Evolutionary conservation across 2,113 vertebrate genomes (phyloP).

Genomic region (Platycercus adscitus): DNA sequence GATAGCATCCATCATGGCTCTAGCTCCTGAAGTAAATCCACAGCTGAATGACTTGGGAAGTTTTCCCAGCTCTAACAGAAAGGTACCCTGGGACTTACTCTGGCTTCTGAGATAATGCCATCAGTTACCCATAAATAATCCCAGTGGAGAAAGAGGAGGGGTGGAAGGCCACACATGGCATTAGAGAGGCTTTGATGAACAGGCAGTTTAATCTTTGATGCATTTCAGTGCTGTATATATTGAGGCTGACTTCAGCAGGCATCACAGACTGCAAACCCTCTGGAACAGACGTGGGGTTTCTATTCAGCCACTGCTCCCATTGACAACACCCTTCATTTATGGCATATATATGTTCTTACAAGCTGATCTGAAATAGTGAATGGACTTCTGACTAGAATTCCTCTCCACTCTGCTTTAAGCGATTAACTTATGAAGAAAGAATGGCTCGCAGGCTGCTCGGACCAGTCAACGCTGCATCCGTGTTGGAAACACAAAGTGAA

Average conservation of each 20-base stretch:
- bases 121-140: conserved; percentile 67
- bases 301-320: not conserved
- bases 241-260: conserved; percentile 49
- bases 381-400: not conserved
- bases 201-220: conserved; percentile 62
- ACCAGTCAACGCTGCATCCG: conserved; percentile 85
- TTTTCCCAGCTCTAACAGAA: conserved; percentile 18
- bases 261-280: not conserved
- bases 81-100: conserved; percentile 36
- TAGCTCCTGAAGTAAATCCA: conserved; percentile 7
- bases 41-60: conserved; percentile 37
- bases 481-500: conserved; percentile 82
- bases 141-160: conserved; percentile 49
- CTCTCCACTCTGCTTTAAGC: conserved; percentile 67
- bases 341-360: not conserved
- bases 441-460: conserved; percentile 96
- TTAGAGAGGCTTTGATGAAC: conserved; percentile 64
- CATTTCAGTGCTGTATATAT: conserved; percentile 58
- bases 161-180: conserved; percentile 63
- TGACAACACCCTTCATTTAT: not conserved
- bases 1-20: not conserved
- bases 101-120: conserved; percentile 61
- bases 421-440: conserved; percentile 92
- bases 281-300: not conserved
- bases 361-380: not conserved